Percentiles rank a stretch among this genome's conserved stretches.
Conservation (phyloP, 2,888 invertebrate genomes). For the Zygogramma bicolorata region DNA sequence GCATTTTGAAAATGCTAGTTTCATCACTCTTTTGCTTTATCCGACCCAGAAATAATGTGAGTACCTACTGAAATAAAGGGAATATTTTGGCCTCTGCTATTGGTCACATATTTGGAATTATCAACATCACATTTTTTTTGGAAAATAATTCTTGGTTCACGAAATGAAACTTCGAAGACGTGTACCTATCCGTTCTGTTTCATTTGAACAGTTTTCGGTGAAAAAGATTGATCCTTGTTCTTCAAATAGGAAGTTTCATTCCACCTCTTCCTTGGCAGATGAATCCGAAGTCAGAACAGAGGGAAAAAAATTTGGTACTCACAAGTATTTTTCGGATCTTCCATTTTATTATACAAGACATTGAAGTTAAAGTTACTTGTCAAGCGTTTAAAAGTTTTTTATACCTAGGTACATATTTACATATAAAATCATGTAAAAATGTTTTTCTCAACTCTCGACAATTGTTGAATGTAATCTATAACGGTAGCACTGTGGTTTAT, state of each 20-base stretch:
- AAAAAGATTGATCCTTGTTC: background rate
- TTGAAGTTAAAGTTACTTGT: conserved; percentile 21
- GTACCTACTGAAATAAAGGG: background rate
- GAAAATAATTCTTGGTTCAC: too few species aligned
- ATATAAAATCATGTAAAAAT: conserved; percentile 32
- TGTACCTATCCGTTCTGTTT: too few species aligned
- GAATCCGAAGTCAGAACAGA: background rate
- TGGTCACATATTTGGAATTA: background rate
- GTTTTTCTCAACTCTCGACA: background rate
- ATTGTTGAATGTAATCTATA: conserved; percentile 1
- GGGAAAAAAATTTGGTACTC: background rate
- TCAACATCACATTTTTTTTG: background rate
- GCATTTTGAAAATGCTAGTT: conserved; percentile 1
- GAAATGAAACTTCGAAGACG: too few species aligned
- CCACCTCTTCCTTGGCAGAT: background rate
- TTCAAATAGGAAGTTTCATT: too few species aligned
- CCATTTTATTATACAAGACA: conserved; percentile 2
- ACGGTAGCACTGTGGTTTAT: background rate
- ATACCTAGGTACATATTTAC: conserved; percentile 21
- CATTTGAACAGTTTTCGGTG: too few species aligned
- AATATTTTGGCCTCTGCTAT: background rate
- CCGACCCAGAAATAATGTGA: background rate
- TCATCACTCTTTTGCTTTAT: background rate
- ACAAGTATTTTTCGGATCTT: background rate
- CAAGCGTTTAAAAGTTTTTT: conserved; percentile 29